Conservation (phyloP, 2,797 vertebrate genomes). For the Falco biarmicus region DNA sequence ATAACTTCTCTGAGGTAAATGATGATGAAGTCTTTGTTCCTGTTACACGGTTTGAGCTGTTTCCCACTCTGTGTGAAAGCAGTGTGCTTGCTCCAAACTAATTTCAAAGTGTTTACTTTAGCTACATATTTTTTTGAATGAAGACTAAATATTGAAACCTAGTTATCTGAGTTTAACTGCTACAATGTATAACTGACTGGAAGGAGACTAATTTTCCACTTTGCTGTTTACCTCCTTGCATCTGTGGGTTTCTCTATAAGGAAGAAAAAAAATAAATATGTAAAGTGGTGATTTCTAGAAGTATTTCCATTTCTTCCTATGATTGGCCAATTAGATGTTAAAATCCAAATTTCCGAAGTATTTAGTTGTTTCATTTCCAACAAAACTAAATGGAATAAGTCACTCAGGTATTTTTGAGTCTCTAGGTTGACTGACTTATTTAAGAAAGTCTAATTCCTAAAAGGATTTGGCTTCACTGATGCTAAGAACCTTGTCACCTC, state of each 20-base stretch:
- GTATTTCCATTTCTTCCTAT: background rate
- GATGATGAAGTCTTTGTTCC: slow-evolving; percentile 9
- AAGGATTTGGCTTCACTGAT: background rate
- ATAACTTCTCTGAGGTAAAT: slow-evolving; percentile 26
- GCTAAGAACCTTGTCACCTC: background rate
- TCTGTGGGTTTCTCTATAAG: background rate
- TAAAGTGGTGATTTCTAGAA: background rate
- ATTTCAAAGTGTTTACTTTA: background rate
- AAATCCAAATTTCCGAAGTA: background rate
- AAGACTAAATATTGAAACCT: background rate
- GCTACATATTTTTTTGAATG: background rate
- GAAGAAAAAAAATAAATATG: accelerated
- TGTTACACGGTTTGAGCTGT: background rate
- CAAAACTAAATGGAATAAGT: background rate
- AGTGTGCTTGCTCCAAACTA: background rate
- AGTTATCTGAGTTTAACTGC: background rate
- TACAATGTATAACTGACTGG: background rate
- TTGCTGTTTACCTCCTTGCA: background rate
- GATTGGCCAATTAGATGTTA: background rate
- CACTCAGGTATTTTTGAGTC: background rate
- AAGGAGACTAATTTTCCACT: background rate
- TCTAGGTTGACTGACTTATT: background rate
- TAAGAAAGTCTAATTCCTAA: background rate
- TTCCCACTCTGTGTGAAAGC: background rate
- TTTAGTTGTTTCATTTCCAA: background rate